Evolutionary conservation across 2,888 invertebrate genomes (phyloP), one percentile per base, ranked within the genome.

Genomic region (Andrena camellia): DNA sequence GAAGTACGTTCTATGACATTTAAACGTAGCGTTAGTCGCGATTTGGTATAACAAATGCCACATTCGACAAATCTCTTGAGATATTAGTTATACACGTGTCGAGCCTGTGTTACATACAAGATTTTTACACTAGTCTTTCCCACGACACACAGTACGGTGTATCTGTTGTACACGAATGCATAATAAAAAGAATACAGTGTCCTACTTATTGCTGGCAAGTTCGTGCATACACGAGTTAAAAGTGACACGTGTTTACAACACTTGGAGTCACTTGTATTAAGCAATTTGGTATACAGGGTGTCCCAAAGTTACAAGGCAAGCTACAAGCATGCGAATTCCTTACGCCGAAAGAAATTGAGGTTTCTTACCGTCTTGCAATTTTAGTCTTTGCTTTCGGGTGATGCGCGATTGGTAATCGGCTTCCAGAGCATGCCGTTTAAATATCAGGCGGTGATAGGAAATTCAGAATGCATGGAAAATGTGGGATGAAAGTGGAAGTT

Each of bases 1-100:
- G 94, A 94, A 88, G 92, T 93, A 69, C 92, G 93, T 42, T 90
- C 94, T 17, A 94, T 93, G 94, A 94, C 93, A 6, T 93, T 94
- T 79, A 94, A 94, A 82, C 91, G 94, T 54, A 93, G 94, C 78
- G 90, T 91, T 31, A 92, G 92, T 70, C 94, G 94, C 20, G 94
- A 94, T 84, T 86, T 90, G 64, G 84, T 91, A 62, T 93, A 91
- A 87, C 62, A 64, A 64, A 73, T 70, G 64, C 52, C 71, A 66
- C 57, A 33, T 60, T 63, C 33, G 50, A 59, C 33, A 60, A 72
- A 48, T 63, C 59, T 60, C 26, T 74, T 70, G 10, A 60, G 62
- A 52, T 35, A 73, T 64, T 75, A 82, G 60, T 50, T 50, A 72
- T 77, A 72, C 35, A 62, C 35, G 62, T 66, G 60, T 77, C 63